These are phyloP conservation scores for Sipha maydis DNA, from an alignment of 2,888 invertebrate genomes.

Conservation along the genomic window DNA sequence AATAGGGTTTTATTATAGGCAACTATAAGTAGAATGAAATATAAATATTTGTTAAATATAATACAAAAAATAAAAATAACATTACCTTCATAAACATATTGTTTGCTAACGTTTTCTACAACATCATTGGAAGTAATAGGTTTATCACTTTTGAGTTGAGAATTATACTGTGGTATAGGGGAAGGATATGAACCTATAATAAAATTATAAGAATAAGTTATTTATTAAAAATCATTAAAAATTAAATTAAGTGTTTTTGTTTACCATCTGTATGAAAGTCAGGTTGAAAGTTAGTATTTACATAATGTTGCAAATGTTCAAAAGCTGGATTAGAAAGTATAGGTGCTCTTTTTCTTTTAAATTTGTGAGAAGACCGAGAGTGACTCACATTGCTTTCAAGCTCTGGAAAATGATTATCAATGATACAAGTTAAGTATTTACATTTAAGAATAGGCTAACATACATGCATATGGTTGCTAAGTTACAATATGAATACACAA, in stretches of 20 bases:
- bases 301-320: constrained; percentile 32
- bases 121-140: constrained; percentile 5
- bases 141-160: constrained; percentile 32
- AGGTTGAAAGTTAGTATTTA: constrained; percentile 51
- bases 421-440: background rate
- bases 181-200: constrained; percentile 56
- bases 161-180: constrained; percentile 54
- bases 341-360: constrained; percentile 32
- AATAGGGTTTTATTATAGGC: no score
- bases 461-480: constrained; percentile 29
- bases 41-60: no score
- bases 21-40: no score
- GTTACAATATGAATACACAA: constrained; percentile 22
- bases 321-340: background rate
- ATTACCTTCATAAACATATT: constrained; percentile 60
- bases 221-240: background rate
- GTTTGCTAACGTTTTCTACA: constrained; percentile 45
- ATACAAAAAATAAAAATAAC: background rate
- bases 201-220: background rate
- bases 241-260: background rate
- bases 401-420: constrained; percentile 19
- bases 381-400: constrained; percentile 47
- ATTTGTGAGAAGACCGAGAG: constrained; percentile 20
- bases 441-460: background rate
- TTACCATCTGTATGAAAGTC: constrained; percentile 58